phyloP scores from a whole-genome alignment of 2,888 invertebrate genomes.

The Aquatica leii region DNA sequence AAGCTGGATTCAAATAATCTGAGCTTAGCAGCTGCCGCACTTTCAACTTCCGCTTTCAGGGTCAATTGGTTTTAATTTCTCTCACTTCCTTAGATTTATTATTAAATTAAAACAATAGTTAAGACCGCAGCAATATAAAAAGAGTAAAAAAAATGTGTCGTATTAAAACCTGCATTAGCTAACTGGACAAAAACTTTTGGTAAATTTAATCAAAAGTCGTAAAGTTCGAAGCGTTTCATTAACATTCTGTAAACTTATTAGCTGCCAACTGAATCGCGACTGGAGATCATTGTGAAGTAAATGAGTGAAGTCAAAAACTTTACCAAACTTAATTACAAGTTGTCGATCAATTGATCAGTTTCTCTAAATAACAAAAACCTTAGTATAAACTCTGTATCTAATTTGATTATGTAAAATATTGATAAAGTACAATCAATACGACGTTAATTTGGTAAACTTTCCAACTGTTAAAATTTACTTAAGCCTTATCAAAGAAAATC shows the following conservation, averaged over 20 bases:
- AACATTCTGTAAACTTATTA: conserved; percentile 39
- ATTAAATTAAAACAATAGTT: conserved; percentile 41
- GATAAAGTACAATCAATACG: too few relatives aligned
- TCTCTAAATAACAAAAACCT: neutral
- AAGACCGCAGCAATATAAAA: conserved; percentile 37
- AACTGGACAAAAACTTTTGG: conserved; percentile 27
- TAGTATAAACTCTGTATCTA: too few relatives aligned
- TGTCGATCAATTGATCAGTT: conserved; percentile 39
- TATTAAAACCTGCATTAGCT: conserved; percentile 24
- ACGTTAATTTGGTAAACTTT: too few relatives aligned
- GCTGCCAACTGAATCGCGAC: conserved; percentile 35
- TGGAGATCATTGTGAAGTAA: conserved; percentile 35
- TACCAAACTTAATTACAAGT: conserved; percentile 38
- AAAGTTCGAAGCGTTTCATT: conserved; percentile 36
- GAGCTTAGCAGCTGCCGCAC: conserved; percentile 38
- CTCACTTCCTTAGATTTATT: conserved; percentile 42
- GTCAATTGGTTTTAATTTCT: conserved; percentile 46
- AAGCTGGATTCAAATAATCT: conserved; percentile 42
- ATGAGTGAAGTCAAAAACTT: conserved; percentile 36
- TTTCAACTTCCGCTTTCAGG: conserved; percentile 43
- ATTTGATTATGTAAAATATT: too few relatives aligned
- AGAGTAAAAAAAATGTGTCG: conserved; percentile 28
- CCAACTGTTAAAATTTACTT: too few relatives aligned
- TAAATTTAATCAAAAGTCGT: conserved; percentile 39
- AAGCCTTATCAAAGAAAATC: too few relatives aligned